Percentiles rank a stretch among this genome's conserved stretches.
Conservation (phyloP, 2,113 vertebrate species). For the Rhineura floridana region DNA sequence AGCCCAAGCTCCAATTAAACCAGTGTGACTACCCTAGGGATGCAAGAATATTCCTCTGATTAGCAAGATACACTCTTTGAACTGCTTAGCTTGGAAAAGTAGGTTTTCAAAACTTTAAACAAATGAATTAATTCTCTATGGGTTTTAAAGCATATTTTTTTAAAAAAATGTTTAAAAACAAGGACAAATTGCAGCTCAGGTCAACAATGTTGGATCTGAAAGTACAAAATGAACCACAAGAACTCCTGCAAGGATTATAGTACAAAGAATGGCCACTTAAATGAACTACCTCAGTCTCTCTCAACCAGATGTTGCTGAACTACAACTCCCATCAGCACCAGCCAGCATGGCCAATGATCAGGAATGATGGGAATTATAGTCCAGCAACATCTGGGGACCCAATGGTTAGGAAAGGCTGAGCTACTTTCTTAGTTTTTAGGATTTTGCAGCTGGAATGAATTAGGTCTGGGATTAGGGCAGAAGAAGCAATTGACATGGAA, state of each 20-base stretch:
- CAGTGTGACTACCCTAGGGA: conserved; percentile 74
- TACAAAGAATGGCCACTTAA: background rate
- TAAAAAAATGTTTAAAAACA: conserved; percentile 57
- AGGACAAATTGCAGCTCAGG: conserved; percentile 49
- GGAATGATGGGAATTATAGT: too few relatives aligned
- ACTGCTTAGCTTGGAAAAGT: conserved; percentile 71
- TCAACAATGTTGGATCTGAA: background rate
- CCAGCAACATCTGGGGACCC: too few relatives aligned
- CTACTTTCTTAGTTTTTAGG: background rate
- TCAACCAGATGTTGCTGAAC: too few relatives aligned
- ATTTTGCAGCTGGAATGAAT: background rate
- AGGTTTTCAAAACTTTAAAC: conserved; percentile 72
- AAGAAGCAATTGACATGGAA: background rate
- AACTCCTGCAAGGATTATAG: too few relatives aligned
- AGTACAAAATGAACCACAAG: background rate
- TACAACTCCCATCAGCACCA: too few relatives aligned
- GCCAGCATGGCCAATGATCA: too few relatives aligned
- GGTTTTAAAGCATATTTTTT: background rate
- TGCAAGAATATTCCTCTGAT: conserved; percentile 75
- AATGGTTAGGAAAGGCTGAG: too few relatives aligned
- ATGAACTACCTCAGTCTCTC: background rate
- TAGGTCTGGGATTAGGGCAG: background rate
- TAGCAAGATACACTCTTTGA: conserved; percentile 79
- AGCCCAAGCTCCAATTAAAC: conserved; percentile 79
- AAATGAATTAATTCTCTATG: conserved; percentile 64